Conservation (phyloP, 1,140 invertebrate species). For the Scaptomyza graminum region DNA sequence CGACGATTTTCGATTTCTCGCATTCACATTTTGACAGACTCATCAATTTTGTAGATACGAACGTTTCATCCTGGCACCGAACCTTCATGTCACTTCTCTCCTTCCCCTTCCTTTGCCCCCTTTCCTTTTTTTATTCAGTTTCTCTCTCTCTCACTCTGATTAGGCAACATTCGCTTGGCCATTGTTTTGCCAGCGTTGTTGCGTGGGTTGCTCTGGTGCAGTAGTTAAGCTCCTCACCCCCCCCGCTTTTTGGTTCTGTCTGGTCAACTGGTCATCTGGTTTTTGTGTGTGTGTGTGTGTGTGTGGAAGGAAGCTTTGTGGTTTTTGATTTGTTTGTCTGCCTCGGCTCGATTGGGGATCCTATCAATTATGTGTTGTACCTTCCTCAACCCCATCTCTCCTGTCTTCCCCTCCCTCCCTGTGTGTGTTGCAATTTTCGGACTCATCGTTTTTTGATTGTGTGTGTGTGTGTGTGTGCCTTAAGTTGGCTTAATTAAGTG, state of each 20-base stretch:
- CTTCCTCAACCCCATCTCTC: background rate
- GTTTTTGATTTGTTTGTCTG: conserved; percentile 77
- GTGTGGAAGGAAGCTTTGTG: conserved; percentile 70
- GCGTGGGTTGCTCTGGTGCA: conserved; percentile 30
- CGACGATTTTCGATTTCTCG: conserved; percentile 40
- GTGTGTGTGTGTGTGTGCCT: conserved; percentile 31
- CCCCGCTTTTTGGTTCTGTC: background rate
- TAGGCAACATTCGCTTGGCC: conserved; percentile 48
- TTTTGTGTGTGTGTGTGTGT: background rate
- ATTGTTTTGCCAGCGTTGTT: conserved; percentile 34
- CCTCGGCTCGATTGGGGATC: conserved; percentile 47
- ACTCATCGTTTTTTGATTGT: conserved; percentile 10
- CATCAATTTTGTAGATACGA: conserved; percentile 83
- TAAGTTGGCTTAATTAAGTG: conserved; percentile 80
- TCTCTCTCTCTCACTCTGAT: conserved; percentile 25
- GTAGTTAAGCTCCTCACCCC: conserved; percentile 5
- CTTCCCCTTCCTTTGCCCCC: background rate
- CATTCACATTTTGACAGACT: conserved; percentile 83
- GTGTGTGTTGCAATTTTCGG: conserved; percentile 35
- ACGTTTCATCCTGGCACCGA: conserved; percentile 10
- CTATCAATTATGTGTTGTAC: conserved; percentile 54
- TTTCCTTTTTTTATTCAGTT: background rate
- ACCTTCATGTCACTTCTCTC: background rate
- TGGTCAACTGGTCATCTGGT: background rate
- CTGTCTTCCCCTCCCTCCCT: background rate